Percentiles rank a stretch among this genome's conserved stretches.
Evolutionary conservation across 2,888 invertebrate genomes (phyloP).

Genomic region (Gastrophysa polygoni): DNA sequence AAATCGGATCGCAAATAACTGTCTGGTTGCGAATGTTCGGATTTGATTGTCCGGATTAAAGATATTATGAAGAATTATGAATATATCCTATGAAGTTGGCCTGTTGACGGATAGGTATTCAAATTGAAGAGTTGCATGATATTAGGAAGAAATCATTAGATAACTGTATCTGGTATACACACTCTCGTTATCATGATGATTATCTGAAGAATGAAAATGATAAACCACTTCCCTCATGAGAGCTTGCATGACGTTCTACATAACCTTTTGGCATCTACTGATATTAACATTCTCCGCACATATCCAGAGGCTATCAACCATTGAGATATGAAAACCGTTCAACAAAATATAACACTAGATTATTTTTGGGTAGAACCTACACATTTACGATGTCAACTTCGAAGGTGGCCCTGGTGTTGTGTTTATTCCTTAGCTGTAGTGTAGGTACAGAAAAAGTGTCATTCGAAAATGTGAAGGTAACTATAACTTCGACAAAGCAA

Average conservation of each 20-base stretch:
- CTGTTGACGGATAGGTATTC: too few species aligned
- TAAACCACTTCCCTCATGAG: background rate
- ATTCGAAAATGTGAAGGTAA: conserved; percentile 10
- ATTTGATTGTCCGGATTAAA: too few species aligned
- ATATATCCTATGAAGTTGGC: too few species aligned
- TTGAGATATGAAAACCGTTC: background rate
- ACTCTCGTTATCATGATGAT: background rate
- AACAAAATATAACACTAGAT: background rate
- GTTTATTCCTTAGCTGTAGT: background rate
- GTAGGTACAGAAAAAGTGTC: background rate
- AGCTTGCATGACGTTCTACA: background rate
- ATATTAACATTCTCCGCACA: background rate
- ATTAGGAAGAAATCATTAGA: too few species aligned
- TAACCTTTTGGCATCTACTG: background rate
- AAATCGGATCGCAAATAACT: too few species aligned
- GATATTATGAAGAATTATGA: too few species aligned
- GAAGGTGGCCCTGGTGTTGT: background rate
- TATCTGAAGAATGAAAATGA: background rate
- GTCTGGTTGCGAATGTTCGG: too few species aligned
- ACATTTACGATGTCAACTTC: background rate
- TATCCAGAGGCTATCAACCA: background rate
- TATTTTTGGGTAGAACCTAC: background rate
- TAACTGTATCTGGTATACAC: too few species aligned
- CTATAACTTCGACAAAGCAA: background rate
- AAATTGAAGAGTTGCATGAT: too few species aligned